A percentile compares a stretch with the other conserved stretches of the same genome.
phyloP scores from a whole-genome alignment of 2,888 invertebrate species.

The Stenoptilia bipunctidactyla region DNA sequence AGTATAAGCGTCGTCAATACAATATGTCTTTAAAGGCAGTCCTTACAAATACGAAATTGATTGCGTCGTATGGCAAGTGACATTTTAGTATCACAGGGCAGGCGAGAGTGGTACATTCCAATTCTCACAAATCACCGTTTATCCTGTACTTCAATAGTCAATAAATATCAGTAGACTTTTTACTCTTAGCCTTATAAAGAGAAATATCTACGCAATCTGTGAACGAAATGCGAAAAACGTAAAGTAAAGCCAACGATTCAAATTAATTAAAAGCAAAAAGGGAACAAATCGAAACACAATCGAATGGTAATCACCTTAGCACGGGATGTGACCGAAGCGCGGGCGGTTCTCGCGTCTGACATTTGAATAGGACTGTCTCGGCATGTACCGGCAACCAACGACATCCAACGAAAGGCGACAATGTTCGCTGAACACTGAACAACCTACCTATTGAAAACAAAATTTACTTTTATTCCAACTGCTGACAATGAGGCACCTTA shows the following conservation, averaged over 20 bases:
- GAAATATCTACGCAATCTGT: too few relatives aligned
- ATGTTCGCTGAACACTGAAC: constrained; percentile 58
- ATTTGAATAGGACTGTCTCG: constrained; percentile 68
- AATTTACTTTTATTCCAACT: constrained; percentile 56
- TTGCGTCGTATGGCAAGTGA: constrained; percentile 67
- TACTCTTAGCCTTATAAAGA: too few relatives aligned
- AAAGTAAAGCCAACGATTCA: too few relatives aligned
- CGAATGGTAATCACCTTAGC: background rate
- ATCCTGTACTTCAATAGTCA: too few relatives aligned
- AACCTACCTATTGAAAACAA: constrained; percentile 61
- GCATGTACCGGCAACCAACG: constrained; percentile 63
- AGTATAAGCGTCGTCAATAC: constrained; percentile 26
- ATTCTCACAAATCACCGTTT: background rate
- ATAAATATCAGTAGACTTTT: too few relatives aligned
- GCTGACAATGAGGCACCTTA: constrained; percentile 41
- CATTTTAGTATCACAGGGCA: constrained; percentile 53
- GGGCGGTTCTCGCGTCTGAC: constrained; percentile 50
- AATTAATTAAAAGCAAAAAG: too few relatives aligned
- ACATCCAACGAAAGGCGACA: constrained; percentile 63
- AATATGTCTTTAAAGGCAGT: constrained; percentile 53
- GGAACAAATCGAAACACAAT: too few relatives aligned
- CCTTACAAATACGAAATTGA: constrained; percentile 69
- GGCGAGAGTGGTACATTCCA: constrained; percentile 19
- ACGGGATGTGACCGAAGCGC: constrained; percentile 24
- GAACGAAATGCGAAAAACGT: too few relatives aligned